Conservation (phyloP, 1,140 invertebrate species). For the Bombus difficillimus region DNA sequence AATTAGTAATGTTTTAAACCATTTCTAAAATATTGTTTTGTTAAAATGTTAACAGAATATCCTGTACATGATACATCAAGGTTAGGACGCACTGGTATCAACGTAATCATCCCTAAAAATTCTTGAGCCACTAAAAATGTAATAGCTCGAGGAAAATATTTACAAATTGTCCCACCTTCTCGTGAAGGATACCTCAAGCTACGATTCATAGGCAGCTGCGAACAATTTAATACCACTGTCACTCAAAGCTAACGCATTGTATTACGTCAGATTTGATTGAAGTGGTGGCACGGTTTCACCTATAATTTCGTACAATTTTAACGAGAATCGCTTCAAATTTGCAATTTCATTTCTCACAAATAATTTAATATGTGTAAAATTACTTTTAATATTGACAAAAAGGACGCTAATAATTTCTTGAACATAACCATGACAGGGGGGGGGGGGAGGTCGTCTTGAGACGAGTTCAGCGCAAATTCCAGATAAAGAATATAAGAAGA, state of each 20-base stretch:
- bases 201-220: not conserved
- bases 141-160: constrained; percentile 18
- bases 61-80: not conserved
- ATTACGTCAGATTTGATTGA: not conserved
- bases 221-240: not conserved
- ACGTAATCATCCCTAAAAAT: not conserved
- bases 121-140: constrained; percentile 1
- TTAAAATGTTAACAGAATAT: not conserved
- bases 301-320: not conserved
- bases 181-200: not conserved
- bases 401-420: not conserved
- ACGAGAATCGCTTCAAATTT: not conserved
- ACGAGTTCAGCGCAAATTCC: not conserved
- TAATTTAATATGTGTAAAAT: not conserved
- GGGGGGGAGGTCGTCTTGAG: no score
- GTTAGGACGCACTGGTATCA: not conserved
- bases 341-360: not conserved
- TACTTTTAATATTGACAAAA: not conserved
- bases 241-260: not conserved
- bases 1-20: not conserved
- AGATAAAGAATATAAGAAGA: not conserved
- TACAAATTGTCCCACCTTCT: constrained; percentile 4
- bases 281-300: not conserved
- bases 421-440: not conserved
- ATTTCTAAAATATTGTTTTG: not conserved